phyloP scores from a whole-genome alignment of 2,888 invertebrate genomes.

The Teleogryllus oceanicus region DNA sequence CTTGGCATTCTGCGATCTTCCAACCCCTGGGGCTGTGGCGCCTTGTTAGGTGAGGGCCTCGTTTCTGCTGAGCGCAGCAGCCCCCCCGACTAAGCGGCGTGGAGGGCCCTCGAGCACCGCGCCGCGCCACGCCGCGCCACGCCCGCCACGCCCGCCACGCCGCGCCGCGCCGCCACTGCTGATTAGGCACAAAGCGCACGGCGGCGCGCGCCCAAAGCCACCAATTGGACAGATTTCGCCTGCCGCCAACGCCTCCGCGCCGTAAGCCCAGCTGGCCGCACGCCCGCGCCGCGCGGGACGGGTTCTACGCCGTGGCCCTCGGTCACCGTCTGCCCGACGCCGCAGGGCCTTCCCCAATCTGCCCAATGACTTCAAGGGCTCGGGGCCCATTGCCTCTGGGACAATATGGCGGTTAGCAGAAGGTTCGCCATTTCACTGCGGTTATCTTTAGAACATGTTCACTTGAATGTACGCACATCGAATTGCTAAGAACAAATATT shows the following conservation, averaged over 20 bases:
- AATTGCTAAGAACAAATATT: too few species aligned
- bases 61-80: constrained; percentile 9
- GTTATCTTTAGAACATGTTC: too few species aligned
- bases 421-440: too few species aligned
- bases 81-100: neutral
- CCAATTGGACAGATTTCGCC: neutral
- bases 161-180: neutral
- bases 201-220: neutral
- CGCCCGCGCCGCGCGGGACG: too few species aligned
- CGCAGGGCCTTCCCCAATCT: too few species aligned
- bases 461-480: too few species aligned
- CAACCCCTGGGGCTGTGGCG: neutral
- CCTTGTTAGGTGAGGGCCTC: constrained; percentile 18
- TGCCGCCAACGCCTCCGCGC: neutral
- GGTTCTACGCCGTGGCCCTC: too few species aligned
- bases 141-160: neutral
- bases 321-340: too few species aligned
- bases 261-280: neutral
- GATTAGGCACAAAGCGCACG: constrained; percentile 11
- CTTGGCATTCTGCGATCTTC: constrained; percentile 1
- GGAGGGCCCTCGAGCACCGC: neutral
- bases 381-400: too few species aligned
- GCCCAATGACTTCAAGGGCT: too few species aligned
- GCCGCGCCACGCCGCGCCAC: neutral
- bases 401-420: too few species aligned